These are phyloP conservation scores for Dynastes maya DNA, from an alignment of 2,888 invertebrate species.

Conservation along the genomic window DNA sequence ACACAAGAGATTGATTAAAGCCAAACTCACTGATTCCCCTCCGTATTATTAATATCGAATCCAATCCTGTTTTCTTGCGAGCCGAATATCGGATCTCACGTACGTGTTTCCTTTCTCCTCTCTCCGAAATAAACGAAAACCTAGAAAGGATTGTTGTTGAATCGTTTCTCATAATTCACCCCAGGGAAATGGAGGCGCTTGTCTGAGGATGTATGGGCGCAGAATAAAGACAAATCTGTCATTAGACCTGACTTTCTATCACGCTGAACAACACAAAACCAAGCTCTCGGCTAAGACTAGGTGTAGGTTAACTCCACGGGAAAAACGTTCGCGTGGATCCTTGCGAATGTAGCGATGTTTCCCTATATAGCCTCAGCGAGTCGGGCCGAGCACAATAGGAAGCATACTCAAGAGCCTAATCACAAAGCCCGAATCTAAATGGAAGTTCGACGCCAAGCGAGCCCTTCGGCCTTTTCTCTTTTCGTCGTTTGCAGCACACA, in stretches of 20 bases:
- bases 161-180: slow-evolving; percentile 30
- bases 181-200: background rate
- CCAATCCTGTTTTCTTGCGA: background rate
- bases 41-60: background rate
- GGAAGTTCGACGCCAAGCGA: slow-evolving; percentile 36
- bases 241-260: slow-evolving; percentile 35
- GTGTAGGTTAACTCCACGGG: slow-evolving; percentile 36
- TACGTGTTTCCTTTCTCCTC: background rate
- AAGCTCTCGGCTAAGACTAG: background rate
- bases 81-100: background rate
- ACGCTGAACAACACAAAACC: slow-evolving; percentile 41
- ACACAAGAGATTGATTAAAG: too few relatives aligned
- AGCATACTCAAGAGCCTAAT: slow-evolving; percentile 48
- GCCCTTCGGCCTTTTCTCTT: slow-evolving; percentile 37
- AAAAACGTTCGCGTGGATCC: slow-evolving; percentile 15
- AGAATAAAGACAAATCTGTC: slow-evolving; percentile 31
- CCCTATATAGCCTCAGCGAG: slow-evolving; percentile 40
- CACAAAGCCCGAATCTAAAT: slow-evolving; percentile 48
- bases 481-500: background rate
- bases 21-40: too few relatives aligned
- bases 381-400: slow-evolving; percentile 41
- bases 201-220: background rate
- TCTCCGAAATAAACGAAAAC: slow-evolving; percentile 1
- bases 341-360: slow-evolving; percentile 28
- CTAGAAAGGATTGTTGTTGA: background rate